Percentiles rank a stretch among this genome's conserved stretches.
phyloP scores from a whole-genome alignment of 92 coral and sea anemone genomes.

The Phenganax marumi region DNA sequence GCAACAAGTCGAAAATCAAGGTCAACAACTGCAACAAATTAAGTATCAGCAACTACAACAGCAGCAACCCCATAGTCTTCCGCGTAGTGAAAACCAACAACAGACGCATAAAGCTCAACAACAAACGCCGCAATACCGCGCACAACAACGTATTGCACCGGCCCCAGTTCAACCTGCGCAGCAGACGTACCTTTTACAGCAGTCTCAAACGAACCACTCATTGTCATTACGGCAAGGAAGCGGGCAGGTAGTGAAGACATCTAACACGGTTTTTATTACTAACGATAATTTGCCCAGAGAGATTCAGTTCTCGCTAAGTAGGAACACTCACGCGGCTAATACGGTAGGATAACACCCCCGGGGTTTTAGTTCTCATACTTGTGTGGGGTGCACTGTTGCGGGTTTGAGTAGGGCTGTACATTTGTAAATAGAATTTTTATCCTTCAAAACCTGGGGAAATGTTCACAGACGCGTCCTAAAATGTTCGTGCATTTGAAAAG shows the following conservation, averaged over 20 bases:
- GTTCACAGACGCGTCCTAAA: neutral
- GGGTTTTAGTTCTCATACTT: neutral
- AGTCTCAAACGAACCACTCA: conserved; percentile 35
- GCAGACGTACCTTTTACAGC: conserved; percentile 41
- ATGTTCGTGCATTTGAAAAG: neutral
- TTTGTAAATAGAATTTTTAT: conserved; percentile 36
- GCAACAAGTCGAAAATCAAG: conserved; percentile 41
- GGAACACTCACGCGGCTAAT: conserved; percentile 33
- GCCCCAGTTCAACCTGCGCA: conserved; percentile 86
- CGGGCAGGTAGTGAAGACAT: conserved; percentile 38
- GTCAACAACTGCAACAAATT: conserved; percentile 36
- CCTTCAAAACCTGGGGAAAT: neutral
- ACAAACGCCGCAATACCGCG: conserved; percentile 64
- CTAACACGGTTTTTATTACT: conserved; percentile 36
- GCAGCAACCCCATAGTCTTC: conserved; percentile 30
- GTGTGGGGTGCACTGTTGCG: neutral
- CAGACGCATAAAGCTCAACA: conserved; percentile 25
- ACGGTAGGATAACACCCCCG: conserved; percentile 26
- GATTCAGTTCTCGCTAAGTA: conserved; percentile 36
- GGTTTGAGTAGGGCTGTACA: neutral
- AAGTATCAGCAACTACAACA: conserved; percentile 42
- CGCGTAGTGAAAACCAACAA: conserved; percentile 16
- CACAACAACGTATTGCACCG: conserved; percentile 95
- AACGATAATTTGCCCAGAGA: conserved; percentile 43
- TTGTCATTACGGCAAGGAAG: conserved; percentile 25